Conservation (phyloP, 2,888 invertebrate species). For the Caenorhabditis sp. region DNA sequence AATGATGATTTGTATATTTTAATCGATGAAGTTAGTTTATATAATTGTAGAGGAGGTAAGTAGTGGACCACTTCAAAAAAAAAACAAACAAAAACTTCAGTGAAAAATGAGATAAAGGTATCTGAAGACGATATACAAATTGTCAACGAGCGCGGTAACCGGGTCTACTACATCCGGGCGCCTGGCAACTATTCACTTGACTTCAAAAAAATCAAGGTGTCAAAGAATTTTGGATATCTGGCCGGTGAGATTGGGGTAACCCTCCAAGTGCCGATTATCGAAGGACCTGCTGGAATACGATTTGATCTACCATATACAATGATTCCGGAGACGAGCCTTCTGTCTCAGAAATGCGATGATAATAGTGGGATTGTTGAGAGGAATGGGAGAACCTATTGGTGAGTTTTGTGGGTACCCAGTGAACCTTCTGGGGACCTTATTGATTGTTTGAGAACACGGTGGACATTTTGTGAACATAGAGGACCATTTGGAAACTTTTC, state of each 20-base stretch:
- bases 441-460: not conserved
- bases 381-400: constrained; percentile 68
- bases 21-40: constrained; percentile 67
- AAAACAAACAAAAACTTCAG: constrained; percentile 47
- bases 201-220: constrained; percentile 61
- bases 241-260: constrained; percentile 70
- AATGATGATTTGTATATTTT: constrained; percentile 66
- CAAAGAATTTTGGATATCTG: constrained; percentile 60
- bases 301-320: constrained; percentile 70
- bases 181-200: constrained; percentile 69
- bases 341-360: constrained; percentile 68
- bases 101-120: constrained; percentile 69
- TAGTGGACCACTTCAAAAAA: not conserved
- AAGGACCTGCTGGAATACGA: constrained; percentile 69
- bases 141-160: constrained; percentile 67
- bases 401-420: constrained; percentile 2
- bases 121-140: constrained; percentile 68
- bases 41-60: constrained; percentile 66
- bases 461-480: too few relatives aligned
- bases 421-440: not conserved
- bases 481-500: too few relatives aligned
- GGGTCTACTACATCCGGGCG: constrained; percentile 67
- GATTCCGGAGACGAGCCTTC: constrained; percentile 67
- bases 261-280: constrained; percentile 68
- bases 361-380: constrained; percentile 68